Conservation (phyloP, 1,140 invertebrate species). For the Centruroides sculpturatus region DNA sequence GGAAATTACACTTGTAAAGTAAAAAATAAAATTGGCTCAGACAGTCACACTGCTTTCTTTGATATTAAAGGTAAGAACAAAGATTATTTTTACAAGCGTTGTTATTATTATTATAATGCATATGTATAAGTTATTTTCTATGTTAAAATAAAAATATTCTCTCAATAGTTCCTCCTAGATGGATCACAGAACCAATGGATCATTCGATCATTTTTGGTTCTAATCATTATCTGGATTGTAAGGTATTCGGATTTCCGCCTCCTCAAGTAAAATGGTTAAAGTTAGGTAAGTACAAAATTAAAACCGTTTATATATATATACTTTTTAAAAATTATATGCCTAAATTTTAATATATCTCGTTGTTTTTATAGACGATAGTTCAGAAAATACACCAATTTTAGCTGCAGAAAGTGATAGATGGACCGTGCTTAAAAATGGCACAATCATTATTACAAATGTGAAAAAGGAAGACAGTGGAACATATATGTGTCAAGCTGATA, state of each 20-base stretch:
- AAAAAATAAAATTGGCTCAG: not conserved
- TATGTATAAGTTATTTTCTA: too few species aligned
- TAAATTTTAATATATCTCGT: too few species aligned
- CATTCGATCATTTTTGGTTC: conserved; percentile 29
- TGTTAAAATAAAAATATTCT: not conserved
- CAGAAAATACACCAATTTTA: not conserved
- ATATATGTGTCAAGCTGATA: conserved; percentile 14
- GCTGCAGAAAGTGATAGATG: not conserved
- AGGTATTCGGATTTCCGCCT: conserved; percentile 11
- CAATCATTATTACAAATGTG: not conserved
- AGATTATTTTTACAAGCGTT: not conserved
- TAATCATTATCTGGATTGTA: conserved; percentile 24
- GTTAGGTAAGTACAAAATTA: too few species aligned
- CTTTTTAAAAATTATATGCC: too few species aligned
- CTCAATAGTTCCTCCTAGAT: conserved; percentile 34
- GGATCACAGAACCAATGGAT: conserved; percentile 36
- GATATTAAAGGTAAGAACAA: conserved; percentile 7
- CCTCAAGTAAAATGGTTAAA: conserved; percentile 10
- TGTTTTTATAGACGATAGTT: too few species aligned
- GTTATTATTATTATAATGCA: not conserved
- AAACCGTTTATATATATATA: too few species aligned
- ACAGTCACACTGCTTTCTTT: not conserved
- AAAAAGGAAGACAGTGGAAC: conserved; percentile 1
- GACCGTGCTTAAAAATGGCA: conserved; percentile 1
- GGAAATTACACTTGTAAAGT: conserved; percentile 11